phyloP scores from a whole-genome alignment of 2,113 vertebrate species.

The Semicossyphus pulcher region DNA sequence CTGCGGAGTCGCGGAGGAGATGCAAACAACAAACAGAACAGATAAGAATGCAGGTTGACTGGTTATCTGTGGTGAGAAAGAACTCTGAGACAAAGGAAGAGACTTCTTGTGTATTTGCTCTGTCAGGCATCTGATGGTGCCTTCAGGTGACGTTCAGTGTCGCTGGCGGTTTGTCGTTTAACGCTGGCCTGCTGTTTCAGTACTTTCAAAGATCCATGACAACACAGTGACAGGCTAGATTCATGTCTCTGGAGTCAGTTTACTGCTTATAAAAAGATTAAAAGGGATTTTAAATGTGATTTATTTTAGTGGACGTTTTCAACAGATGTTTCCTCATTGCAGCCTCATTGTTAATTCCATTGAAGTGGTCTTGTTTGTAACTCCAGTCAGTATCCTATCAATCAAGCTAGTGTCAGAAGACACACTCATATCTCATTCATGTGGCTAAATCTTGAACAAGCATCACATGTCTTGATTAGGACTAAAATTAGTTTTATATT shows the following conservation, averaged over 20 bases:
- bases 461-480: not conserved
- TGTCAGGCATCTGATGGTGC: constrained; percentile 37
- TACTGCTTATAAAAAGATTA: constrained; percentile 12
- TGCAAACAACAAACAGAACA: constrained; percentile 54
- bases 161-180: not conserved
- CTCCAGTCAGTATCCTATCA: constrained; percentile 5
- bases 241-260: not conserved
- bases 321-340: constrained; percentile 16
- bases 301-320: not conserved
- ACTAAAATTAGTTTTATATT: too few species aligned
- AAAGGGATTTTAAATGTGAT: constrained; percentile 1
- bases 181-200: not conserved
- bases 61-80: constrained; percentile 50
- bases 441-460: not conserved
- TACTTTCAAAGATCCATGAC: constrained; percentile 5
- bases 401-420: constrained; percentile 13
- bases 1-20: constrained; percentile 39
- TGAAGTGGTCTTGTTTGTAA: constrained; percentile 22
- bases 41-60: constrained; percentile 64
- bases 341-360: constrained; percentile 19
- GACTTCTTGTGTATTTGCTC: constrained; percentile 27
- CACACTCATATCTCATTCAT: not conserved
- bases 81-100: constrained; percentile 35
- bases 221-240: not conserved
- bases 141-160: constrained; percentile 18